Evolutionary conservation across 2,797 vertebrate species (phyloP), one percentile per base, ranked within the genome.

Genomic region (Artibeus jamaicensis): DNA sequence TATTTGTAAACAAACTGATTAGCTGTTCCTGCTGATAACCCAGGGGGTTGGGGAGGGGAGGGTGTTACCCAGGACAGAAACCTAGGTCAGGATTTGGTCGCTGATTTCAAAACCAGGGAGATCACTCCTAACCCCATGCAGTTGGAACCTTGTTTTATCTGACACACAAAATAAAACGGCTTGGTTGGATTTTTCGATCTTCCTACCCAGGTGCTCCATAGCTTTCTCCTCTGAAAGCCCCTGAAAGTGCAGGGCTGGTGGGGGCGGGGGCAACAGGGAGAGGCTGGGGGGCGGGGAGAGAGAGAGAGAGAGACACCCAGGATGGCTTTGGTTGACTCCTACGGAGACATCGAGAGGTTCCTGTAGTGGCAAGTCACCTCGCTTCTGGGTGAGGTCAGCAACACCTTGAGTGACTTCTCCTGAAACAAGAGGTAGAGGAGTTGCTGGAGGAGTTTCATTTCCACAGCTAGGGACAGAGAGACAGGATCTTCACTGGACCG

Each of bases 1-100:
- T 74, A 71, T 93, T 83, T 89, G 82, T 95, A 92, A 97, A 89
- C 81, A 97, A 86, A 92, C 1, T 10, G 93, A 96, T 94, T 67
- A 67, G 94, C 81, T 79, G 88, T 93, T 73, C 93, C 93, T 97
- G 86, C 86, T 68, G 62, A 37, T 71, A 86, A 46, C 88, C 87
- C 94, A 94, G 70, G 26, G 18, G 57, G 32, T 7, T 14, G 15
- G 15, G 5, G 50, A 42, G 14, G 6, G 44, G 16, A 57, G 18
- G 55, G 26, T 46, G 8, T 10, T 62, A 29, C 11, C 62, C 42
- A 1, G 39, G 48, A 94, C 93, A 76, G 68, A 90, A 82, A 89
- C n/a, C 44, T 14, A 29, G 12, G 21, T 46, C 78, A 57, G 44
- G 46, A 74, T 65, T 29, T 57, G 57, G 37, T 62, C 48, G 76